Percentiles rank a stretch among this genome's conserved stretches.
These are phyloP conservation scores for Epinephelus awoara DNA, from an alignment of 2,797 vertebrate genomes.

Conservation along the genomic window DNA sequence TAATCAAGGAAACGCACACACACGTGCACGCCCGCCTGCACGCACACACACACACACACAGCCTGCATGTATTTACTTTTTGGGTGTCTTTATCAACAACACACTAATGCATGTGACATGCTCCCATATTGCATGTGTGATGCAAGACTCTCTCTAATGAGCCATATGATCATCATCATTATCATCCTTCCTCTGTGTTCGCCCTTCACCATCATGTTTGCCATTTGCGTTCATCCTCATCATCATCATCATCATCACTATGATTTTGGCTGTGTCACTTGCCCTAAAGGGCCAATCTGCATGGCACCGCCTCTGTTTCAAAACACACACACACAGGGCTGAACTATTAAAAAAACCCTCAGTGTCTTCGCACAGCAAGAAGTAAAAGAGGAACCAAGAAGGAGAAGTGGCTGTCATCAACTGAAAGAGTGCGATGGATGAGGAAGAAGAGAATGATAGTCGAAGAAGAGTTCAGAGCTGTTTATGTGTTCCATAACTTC, in stretches of 20 bases:
- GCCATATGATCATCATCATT: background rate
- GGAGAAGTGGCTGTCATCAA: conserved; percentile 30
- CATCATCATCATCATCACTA: background rate
- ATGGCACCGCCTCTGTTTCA: background rate
- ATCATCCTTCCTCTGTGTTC: background rate
- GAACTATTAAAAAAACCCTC: background rate
- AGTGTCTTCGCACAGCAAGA: conserved; percentile 28
- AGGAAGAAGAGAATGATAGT: background rate
- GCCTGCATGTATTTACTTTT: background rate
- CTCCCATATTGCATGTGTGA: background rate
- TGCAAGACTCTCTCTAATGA: conserved; percentile 9
- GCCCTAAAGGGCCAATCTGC: background rate
- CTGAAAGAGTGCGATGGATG: background rate
- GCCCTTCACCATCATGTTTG: background rate
- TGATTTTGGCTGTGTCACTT: background rate
- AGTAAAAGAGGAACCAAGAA: conserved; percentile 57
- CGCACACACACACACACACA: background rate
- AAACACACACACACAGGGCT: background rate
- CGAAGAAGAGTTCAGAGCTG: background rate
- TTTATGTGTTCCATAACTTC: conserved; percentile 30
- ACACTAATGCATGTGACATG: no score
- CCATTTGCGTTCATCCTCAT: background rate
- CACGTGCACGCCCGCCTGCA: background rate
- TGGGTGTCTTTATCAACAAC: background rate
- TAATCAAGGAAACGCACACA: conserved; percentile 54